Percentiles rank a stretch among this genome's conserved stretches.
These are phyloP conservation scores for Rhimphoctona megacephalus DNA, from an alignment of 2,888 invertebrate species.

Conservation along the genomic window DNA sequence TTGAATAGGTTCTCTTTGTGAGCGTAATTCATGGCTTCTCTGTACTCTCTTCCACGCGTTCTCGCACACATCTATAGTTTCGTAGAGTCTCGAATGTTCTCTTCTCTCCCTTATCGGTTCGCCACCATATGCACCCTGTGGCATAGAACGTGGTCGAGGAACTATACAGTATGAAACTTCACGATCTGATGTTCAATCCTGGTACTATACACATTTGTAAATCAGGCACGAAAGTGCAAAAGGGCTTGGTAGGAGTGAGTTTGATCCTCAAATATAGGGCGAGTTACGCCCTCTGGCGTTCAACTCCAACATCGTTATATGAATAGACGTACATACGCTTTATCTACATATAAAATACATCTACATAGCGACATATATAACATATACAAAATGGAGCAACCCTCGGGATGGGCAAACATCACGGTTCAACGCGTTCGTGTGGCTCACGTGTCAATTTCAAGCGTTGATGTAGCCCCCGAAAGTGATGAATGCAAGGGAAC, in stretches of 20 bases:
- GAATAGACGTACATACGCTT: not conserved
- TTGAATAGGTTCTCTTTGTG: not conserved
- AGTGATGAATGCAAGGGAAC: constrained; percentile 24
- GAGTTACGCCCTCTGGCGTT: constrained; percentile 5
- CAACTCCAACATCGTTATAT: not conserved
- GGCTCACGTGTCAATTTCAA: constrained; percentile 42
- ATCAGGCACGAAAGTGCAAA: not conserved
- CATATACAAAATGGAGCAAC: constrained; percentile 17
- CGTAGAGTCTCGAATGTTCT: not conserved
- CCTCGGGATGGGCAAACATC: constrained; percentile 35
- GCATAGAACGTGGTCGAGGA: constrained; percentile 13
- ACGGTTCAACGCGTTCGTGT: constrained; percentile 45
- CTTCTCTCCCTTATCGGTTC: constrained; percentile 51
- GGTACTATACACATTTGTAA: not conserved
- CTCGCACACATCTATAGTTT: not conserved
- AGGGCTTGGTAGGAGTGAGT: not conserved
- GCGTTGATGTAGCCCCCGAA: constrained; percentile 29
- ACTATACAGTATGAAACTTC: not conserved
- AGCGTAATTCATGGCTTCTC: not conserved
- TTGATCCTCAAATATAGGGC: not conserved
- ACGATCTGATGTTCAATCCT: not conserved
- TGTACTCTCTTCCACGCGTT: not conserved
- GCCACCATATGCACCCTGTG: constrained; percentile 41
- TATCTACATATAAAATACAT: not conserved
- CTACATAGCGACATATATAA: not conserved